These are phyloP conservation scores for Mesorhabditis belari DNA, from an alignment of 2,888 invertebrate species.

Conservation along the genomic window DNA sequence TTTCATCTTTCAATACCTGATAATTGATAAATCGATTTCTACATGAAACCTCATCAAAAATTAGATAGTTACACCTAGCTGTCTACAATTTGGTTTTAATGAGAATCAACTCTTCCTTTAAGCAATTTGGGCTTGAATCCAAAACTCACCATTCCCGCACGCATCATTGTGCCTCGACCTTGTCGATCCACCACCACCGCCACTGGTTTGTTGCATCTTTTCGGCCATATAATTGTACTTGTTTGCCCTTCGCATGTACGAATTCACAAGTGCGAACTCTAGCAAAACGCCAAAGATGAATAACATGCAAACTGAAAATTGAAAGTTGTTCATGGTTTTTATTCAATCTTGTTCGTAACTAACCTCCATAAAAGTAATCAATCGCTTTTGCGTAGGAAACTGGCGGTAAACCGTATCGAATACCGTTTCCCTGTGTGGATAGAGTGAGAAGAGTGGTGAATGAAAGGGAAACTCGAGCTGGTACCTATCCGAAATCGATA, in stretches of 20 bases:
- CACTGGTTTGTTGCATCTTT: constrained; percentile 22
- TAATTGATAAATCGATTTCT: too few species aligned
- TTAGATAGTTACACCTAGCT: too few species aligned
- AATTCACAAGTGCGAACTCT: constrained; percentile 45
- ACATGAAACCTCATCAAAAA: neutral
- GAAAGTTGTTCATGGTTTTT: neutral
- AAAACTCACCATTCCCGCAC: constrained; percentile 5
- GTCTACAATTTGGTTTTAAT: too few species aligned
- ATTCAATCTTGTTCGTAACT: too few species aligned
- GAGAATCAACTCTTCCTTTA: too few species aligned
- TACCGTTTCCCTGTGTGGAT: constrained; percentile 45
- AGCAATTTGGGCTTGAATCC: too few species aligned
- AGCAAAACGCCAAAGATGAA: constrained; percentile 46
- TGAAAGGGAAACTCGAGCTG: constrained; percentile 31
- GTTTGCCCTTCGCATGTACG: constrained; percentile 42
- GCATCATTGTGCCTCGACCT: constrained; percentile 13
- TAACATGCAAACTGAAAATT: constrained; percentile 40
- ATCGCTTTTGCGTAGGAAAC: constrained; percentile 45
- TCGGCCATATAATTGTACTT: constrained; percentile 46
- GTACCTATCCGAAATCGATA: constrained; percentile 14
- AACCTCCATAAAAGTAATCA: constrained; percentile 46
- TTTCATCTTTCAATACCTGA: too few species aligned
- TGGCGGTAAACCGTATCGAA: constrained; percentile 42
- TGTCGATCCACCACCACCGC: constrained; percentile 5
- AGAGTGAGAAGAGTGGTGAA: constrained; percentile 35